Evolutionary conservation across 1,140 invertebrate species (phyloP), one percentile per base, ranked within the genome.

Genomic region (Charaxes varanes): DNA sequence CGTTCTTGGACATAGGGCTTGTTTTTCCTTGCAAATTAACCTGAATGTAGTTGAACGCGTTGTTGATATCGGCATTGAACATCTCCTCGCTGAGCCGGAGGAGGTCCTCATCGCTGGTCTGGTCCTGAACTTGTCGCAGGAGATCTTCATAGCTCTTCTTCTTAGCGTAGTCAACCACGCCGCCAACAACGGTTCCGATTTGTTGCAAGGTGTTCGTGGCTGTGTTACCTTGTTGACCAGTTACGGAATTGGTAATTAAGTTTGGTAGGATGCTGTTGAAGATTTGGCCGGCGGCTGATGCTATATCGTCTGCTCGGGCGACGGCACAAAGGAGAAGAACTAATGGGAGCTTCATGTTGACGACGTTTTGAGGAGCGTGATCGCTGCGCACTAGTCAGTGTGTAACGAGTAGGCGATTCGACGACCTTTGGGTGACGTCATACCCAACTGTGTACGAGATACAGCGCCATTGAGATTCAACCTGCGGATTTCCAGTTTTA

Each of bases 11-110:
- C 61, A 81, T 62, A 33, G 79, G 59, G 41, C 66, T 79, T 30
- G 79, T 83, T 62, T 79, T 73, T 37, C 77, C 79, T 66, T 83
- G 79, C 52, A 81, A 48, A 58, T 81, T 81, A 21, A 83, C 65
- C 50, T 81, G 74, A 36, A 83, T 83, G 37, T 72, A 83, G 49
- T 72, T 71, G 41, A 77, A 46, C 3, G 79, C 79, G 46, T 83
- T 83, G 53, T 83, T 83, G 33, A 83, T 50, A 52, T 83, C 79
- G 23, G 68, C 57, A 27, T 80, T 83, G 53, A 83, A 81, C 79
- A 83, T 80, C 42, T 83, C 79, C 46, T 83, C 79, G 28, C 79
- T 72, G 31, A 83, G 40, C 3, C 68, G 61, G 8, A 81, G 51
- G 17, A 83, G 49, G 37, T 83, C 79, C 3, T 83, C 79, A 30